Evolutionary conservation across 2,888 invertebrate species (phyloP).

Genomic region (Chrysina gloriosa): DNA sequence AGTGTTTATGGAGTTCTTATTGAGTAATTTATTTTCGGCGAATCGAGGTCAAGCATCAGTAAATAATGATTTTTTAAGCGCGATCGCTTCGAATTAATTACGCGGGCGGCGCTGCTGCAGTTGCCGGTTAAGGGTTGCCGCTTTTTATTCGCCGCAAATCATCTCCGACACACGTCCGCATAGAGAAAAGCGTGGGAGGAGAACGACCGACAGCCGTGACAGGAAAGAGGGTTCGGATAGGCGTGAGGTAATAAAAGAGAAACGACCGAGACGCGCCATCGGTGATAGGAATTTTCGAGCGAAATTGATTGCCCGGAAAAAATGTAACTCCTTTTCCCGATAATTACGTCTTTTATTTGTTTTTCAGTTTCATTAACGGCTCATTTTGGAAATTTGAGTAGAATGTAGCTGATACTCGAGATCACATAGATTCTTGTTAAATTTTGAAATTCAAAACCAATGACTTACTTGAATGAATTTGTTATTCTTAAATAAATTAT

Average conservation of each 20-base stretch:
- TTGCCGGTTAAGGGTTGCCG: background rate
- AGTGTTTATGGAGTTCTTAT: constrained; percentile 27
- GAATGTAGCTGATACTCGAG: no score
- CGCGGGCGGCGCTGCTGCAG: constrained; percentile 7
- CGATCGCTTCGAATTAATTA: constrained; percentile 23
- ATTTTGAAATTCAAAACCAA: no score
- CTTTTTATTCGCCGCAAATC: background rate
- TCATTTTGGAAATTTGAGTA: no score
- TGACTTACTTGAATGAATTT: no score
- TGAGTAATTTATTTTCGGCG: constrained; percentile 25
- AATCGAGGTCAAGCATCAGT: constrained; percentile 28
- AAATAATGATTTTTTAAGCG: constrained; percentile 34
- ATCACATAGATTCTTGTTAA: no score
- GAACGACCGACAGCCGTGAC: background rate
- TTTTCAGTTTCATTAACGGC: background rate
- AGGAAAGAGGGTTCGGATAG: background rate
- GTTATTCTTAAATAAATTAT: no score
- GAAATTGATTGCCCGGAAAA: constrained; percentile 1
- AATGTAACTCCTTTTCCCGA: constrained; percentile 2
- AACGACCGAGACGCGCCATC: background rate
- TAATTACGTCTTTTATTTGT: constrained; percentile 8
- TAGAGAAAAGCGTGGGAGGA: background rate
- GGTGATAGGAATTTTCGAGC: constrained; percentile 8
- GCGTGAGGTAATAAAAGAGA: constrained; percentile 1
- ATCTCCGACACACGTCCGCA: background rate